These are phyloP conservation scores for Delphinapterus leucas DNA, from an alignment of 2,113 vertebrate species.

Conservation along the genomic window DNA sequence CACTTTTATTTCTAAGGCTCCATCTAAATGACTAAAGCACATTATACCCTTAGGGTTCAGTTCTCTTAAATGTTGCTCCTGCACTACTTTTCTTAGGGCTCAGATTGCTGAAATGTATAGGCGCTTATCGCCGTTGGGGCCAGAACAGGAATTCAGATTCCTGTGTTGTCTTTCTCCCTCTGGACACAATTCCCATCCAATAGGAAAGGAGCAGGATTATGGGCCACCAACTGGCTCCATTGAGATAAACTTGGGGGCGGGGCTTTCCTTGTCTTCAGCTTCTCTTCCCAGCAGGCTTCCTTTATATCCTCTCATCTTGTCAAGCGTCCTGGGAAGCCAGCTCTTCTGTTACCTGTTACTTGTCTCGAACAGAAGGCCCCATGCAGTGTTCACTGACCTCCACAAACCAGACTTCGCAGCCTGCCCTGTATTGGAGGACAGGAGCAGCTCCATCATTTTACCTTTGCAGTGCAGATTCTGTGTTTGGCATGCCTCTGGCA, in stretches of 20 bases:
- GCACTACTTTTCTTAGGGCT: background rate
- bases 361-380: constrained; percentile 17
- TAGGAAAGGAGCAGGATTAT: background rate
- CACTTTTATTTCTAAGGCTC: background rate
- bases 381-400: background rate
- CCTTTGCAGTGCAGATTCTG: background rate
- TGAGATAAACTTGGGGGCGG: background rate
- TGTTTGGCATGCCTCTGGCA: background rate
- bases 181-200: background rate
- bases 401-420: background rate
- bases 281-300: background rate
- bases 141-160: background rate
- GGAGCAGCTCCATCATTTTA: background rate
- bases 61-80: background rate
- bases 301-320: background rate
- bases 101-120: background rate
- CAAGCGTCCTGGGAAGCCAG: background rate
- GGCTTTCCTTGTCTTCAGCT: background rate
- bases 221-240: background rate
- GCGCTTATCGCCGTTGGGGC: background rate
- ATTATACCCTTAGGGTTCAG: background rate
- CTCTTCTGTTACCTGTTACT: background rate
- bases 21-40: background rate
- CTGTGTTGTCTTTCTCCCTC: background rate
- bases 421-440: background rate